These are phyloP conservation scores for Galbula dea DNA, from an alignment of 2,113 vertebrate species.

Conservation along the genomic window DNA sequence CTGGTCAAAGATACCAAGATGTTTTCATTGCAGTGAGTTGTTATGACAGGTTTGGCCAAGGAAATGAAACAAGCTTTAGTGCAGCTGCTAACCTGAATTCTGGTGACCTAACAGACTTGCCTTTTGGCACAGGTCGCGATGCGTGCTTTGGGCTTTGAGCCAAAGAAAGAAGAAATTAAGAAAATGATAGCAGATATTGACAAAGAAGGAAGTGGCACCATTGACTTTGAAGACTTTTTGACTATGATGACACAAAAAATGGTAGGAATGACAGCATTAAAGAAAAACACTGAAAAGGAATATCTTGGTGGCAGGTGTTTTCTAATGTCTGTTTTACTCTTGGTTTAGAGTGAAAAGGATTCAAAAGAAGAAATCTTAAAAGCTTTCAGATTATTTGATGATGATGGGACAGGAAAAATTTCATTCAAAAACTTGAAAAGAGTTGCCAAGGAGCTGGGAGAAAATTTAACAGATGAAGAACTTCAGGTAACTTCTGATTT, in stretches of 20 bases:
- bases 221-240: slow-evolving; percentile 87
- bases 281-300: background rate
- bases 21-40: background rate
- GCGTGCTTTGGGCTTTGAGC: slow-evolving; percentile 91
- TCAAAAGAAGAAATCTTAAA: slow-evolving; percentile 93
- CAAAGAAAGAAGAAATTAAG: slow-evolving; percentile 93
- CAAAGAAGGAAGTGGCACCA: slow-evolving; percentile 82
- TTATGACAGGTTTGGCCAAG: background rate
- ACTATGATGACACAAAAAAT: slow-evolving; percentile 91
- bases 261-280: slow-evolving; percentile 65
- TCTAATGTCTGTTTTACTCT: background rate
- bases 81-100: background rate
- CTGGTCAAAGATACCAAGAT: background rate
- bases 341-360: slow-evolving; percentile 86
- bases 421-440: slow-evolving; percentile 92
- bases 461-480: slow-evolving; percentile 91
- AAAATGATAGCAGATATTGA: slow-evolving; percentile 89
- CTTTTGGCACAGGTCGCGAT: slow-evolving; percentile 84
- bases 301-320: background rate
- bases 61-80: background rate
- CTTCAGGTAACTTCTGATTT: slow-evolving; percentile 79
- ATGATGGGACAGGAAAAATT: slow-evolving; percentile 90
- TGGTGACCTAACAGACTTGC: background rate
- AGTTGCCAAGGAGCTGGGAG: slow-evolving; percentile 90
- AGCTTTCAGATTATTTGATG: slow-evolving; percentile 91